Evolutionary conservation across 2,113 vertebrate genomes (phyloP).

Genomic region (Podarcis muralis): DNA sequence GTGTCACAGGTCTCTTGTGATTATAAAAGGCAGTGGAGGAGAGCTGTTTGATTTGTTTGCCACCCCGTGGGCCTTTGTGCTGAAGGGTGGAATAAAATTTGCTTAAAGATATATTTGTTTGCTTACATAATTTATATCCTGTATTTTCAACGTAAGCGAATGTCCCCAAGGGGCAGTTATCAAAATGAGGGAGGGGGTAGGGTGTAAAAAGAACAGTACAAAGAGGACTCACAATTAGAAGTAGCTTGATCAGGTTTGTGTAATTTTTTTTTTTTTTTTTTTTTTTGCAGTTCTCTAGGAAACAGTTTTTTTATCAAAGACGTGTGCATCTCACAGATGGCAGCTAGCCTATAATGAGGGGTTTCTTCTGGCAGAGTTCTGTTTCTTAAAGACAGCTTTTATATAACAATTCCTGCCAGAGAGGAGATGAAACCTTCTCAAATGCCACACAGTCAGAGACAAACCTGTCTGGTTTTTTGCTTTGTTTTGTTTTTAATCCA

Average conservation of each 20-base stretch:
- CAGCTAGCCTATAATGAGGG: neutral
- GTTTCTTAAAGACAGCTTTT: neutral
- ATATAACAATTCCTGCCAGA: neutral
- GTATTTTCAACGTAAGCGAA: no score
- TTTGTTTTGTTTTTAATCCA: no score
- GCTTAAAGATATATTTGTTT: no score
- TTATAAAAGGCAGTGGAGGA: no score
- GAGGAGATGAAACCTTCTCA: neutral
- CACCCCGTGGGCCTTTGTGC: no score
- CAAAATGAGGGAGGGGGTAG: no score
- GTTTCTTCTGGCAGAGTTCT: neutral
- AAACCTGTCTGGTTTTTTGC: neutral
- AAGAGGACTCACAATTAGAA: neutral
- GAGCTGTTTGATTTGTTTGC: no score
- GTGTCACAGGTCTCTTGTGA: no score
- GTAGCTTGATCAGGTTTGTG: neutral
- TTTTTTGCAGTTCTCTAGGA: neutral
- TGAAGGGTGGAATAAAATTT: no score
- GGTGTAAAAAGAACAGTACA: neutral
- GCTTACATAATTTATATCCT: no score
- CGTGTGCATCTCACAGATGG: neutral
- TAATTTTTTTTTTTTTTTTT: neutral
- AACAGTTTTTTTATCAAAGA: neutral
- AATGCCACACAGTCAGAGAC: neutral
- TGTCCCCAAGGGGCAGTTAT: no score